phyloP scores from a whole-genome alignment of 2,113 vertebrate genomes.

The Ptilonorhynchus violaceus region DNA sequence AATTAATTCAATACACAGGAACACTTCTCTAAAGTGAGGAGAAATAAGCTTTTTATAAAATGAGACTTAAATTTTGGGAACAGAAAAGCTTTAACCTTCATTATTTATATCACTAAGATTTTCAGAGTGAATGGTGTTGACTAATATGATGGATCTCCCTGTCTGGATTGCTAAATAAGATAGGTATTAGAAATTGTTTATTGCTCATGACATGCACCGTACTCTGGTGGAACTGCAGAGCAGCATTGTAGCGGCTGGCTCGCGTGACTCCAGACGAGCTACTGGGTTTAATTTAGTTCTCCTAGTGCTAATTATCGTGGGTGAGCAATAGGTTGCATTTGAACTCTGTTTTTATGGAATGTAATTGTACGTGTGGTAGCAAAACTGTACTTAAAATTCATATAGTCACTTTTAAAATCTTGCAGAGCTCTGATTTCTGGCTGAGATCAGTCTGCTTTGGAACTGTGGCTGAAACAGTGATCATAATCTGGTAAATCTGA shows the following conservation, averaged over 20 bases:
- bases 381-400: background rate
- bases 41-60: background rate
- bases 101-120: background rate
- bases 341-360: background rate
- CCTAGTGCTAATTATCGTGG: background rate
- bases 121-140: background rate
- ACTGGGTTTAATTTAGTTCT: background rate
- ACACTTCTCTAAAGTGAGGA: background rate
- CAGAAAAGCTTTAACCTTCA: background rate
- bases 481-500: background rate
- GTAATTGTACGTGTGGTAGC: background rate
- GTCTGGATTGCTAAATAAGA: background rate
- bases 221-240: background rate
- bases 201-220: accelerated
- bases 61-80: background rate
- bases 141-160: background rate
- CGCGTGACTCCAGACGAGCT: background rate
- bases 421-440: background rate
- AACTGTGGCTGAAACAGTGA: background rate
- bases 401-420: background rate
- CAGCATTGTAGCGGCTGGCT: background rate
- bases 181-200: background rate
- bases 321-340: background rate
- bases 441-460: background rate
- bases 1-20: background rate